Conservation (phyloP, 2,888 invertebrate species). For the Hybos culiciformis region DNA sequence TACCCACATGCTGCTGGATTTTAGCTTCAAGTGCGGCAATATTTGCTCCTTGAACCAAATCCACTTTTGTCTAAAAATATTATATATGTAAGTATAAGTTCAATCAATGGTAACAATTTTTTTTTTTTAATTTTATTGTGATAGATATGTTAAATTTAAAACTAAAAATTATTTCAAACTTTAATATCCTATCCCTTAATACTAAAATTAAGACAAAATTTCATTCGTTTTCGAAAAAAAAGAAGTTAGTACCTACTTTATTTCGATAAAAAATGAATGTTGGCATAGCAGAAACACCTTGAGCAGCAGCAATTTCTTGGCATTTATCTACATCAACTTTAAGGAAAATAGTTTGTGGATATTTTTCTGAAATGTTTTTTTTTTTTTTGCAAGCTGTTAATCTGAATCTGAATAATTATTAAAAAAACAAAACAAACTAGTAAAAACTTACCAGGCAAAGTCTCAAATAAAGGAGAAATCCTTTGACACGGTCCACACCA, state of each 20-base stretch:
- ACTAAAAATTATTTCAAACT: too few species aligned
- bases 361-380: too few species aligned
- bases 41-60: conserved; percentile 79
- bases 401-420: too few species aligned
- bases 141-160: too few species aligned
- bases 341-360: conserved; percentile 76
- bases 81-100: conserved; percentile 1
- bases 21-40: conserved; percentile 68
- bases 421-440: too few species aligned
- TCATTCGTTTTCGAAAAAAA: too few species aligned
- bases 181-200: too few species aligned
- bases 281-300: conserved; percentile 93
- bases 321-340: conserved; percentile 87
- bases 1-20: conserved; percentile 69
- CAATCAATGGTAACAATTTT: background rate
- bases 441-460: conserved; percentile 69
- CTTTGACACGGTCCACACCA: conserved; percentile 97
- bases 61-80: conserved; percentile 56
- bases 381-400: too few species aligned
- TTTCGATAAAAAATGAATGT: conserved; percentile 94
- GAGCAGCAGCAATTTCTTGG: conserved; percentile 70
- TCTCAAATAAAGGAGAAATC: conserved; percentile 86
- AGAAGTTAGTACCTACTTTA: conserved; percentile 39
- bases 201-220: too few species aligned
- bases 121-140: background rate